Conservation (phyloP, 2,888 invertebrate genomes). For the Dryobotodes eremita region DNA sequence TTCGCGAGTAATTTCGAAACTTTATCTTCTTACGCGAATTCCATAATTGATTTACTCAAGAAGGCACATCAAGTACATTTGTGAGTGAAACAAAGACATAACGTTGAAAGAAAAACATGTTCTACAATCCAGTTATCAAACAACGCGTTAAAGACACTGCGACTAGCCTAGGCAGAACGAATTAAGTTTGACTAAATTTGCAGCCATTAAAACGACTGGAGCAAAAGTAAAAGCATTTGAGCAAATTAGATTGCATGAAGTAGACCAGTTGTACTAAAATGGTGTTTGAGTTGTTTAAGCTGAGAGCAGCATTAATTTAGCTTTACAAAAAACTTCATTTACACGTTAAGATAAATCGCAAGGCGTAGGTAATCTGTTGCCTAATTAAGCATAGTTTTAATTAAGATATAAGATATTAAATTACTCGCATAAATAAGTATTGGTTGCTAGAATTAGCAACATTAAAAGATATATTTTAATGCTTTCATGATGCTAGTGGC, state of each 20-base stretch:
- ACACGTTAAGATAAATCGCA: neutral
- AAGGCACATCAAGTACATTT: neutral
- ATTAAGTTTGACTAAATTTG: conserved; percentile 71
- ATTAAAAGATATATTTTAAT: neutral
- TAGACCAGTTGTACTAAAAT: conserved; percentile 31
- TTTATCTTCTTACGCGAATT: conserved; percentile 12
- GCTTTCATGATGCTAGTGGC: neutral
- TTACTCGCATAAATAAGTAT: neutral
- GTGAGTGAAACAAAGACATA: conserved; percentile 30
- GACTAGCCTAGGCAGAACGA: conserved; percentile 71
- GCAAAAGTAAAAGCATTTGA: conserved; percentile 35
- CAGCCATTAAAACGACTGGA: conserved; percentile 61
- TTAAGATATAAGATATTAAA: too few relatives aligned
- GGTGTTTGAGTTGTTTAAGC: conserved; percentile 27
- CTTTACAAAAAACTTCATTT: neutral
- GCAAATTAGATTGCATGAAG: conserved; percentile 42
- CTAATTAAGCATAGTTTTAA: neutral
- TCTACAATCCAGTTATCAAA: conserved; percentile 74
- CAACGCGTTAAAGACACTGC: conserved; percentile 75
- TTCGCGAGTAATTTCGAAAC: conserved; percentile 14
- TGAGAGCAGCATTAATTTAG: conserved; percentile 14
- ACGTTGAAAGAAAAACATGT: conserved; percentile 42
- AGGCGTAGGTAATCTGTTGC: neutral
- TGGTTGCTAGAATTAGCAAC: neutral
- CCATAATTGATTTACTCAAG: conserved; percentile 28